phyloP scores from a whole-genome alignment of 2,797 vertebrate genomes.

The Apogon hyalosoma region DNA sequence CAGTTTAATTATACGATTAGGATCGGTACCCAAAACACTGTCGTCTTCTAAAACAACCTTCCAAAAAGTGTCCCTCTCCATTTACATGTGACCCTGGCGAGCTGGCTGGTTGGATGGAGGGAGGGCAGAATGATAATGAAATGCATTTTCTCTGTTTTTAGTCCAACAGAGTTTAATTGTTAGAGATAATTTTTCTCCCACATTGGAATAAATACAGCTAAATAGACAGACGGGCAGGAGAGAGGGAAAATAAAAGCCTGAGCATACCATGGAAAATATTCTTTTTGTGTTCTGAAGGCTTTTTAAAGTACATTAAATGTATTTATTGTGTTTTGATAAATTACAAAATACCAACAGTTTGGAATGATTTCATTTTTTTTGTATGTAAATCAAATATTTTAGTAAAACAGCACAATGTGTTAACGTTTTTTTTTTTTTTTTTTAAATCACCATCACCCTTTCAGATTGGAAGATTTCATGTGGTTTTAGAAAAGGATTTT shows the following conservation, averaged over 20 bases:
- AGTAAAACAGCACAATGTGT: slow-evolving; percentile 32
- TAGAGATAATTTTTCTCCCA: slow-evolving; percentile 73
- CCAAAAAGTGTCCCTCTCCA: slow-evolving; percentile 83
- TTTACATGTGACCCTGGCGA: slow-evolving; percentile 81
- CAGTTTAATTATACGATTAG: slow-evolving; percentile 89
- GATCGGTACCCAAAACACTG: slow-evolving; percentile 79
- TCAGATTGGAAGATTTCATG: slow-evolving; percentile 47
- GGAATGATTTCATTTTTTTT: slow-evolving; percentile 30
- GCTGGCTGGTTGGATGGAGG: slow-evolving; percentile 64
- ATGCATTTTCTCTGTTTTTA: slow-evolving; percentile 81
- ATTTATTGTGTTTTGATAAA: slow-evolving; percentile 42
- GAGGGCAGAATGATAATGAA: slow-evolving; percentile 77
- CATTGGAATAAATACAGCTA: slow-evolving; percentile 69
- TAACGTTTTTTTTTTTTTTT: too few species aligned
- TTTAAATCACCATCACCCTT: slow-evolving; percentile 7
- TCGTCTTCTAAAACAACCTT: slow-evolving; percentile 83
- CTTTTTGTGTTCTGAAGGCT: not conserved
- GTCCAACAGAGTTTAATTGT: slow-evolving; percentile 83
- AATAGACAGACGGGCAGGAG: slow-evolving; percentile 30
- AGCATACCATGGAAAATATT: not conserved
- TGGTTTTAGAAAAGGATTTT: slow-evolving; percentile 37
- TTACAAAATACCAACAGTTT: slow-evolving; percentile 16
- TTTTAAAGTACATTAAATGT: slow-evolving; percentile 49
- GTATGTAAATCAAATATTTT: slow-evolving; percentile 43
- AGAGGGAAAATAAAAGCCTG: slow-evolving; percentile 39